A percentile compares a stretch with the other conserved stretches of the same genome.
Conservation (phyloP, 92 coral and sea anemone genomes). For the Zoanthus sociatus region DNA sequence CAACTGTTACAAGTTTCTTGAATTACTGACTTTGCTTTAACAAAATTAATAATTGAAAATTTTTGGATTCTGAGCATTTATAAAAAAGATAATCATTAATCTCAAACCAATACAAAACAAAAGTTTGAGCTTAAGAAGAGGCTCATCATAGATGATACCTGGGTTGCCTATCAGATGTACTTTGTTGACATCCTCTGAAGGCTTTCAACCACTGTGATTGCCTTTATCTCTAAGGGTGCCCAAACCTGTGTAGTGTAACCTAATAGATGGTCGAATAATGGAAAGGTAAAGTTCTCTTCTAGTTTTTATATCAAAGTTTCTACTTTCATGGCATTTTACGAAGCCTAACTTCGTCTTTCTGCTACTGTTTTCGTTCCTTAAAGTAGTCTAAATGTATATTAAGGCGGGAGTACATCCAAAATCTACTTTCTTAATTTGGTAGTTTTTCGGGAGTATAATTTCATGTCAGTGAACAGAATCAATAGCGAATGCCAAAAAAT, state of each 20-base stretch:
- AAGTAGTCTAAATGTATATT: too few species aligned
- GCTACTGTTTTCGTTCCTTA: too few species aligned
- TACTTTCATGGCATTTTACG: constrained; percentile 6
- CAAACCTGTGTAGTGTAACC: constrained; percentile 17
- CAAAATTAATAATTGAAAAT: constrained; percentile 7
- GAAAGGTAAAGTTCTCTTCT: constrained; percentile 21
- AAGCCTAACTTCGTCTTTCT: neutral
- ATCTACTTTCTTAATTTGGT: too few species aligned
- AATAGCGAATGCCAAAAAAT: too few species aligned
- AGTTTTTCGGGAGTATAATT: too few species aligned
- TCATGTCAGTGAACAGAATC: too few species aligned
- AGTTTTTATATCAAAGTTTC: constrained; percentile 24
- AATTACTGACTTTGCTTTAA: constrained; percentile 24
- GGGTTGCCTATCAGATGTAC: constrained; percentile 3
- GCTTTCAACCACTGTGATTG: neutral
- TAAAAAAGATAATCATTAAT: constrained; percentile 9
- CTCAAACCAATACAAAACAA: constrained; percentile 21
- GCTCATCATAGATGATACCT: neutral
- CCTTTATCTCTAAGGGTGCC: constrained; percentile 12
- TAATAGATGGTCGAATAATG: constrained; percentile 15
- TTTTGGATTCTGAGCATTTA: constrained; percentile 5
- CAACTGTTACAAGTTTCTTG: constrained; percentile 17
- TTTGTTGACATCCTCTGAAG: constrained; percentile 25
- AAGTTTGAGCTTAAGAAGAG: constrained; percentile 9
- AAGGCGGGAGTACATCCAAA: too few species aligned